These are phyloP conservation scores for Drosophila neotestacea DNA, from an alignment of 2,888 invertebrate species.

Conservation along the genomic window DNA sequence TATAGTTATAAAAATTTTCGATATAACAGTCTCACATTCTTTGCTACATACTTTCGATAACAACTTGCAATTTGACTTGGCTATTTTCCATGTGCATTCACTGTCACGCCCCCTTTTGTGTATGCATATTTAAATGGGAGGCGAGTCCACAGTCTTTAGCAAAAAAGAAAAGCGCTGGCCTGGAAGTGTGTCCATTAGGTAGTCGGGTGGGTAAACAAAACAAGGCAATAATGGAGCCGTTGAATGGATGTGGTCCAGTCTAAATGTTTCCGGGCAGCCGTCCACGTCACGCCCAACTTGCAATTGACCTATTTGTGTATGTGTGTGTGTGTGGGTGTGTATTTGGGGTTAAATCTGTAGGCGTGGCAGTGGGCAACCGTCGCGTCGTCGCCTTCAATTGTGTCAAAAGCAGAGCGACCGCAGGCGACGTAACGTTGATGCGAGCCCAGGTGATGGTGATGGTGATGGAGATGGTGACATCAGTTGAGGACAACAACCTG, in stretches of 20 bases:
- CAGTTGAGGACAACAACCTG: constrained; percentile 73
- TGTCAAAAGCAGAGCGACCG: constrained; percentile 18
- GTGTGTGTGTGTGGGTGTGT: background rate
- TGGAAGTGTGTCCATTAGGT: constrained; percentile 38
- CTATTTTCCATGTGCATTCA: background rate
- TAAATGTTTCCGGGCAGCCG: constrained; percentile 23
- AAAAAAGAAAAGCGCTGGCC: constrained; percentile 29
- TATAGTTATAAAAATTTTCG: too few relatives aligned
- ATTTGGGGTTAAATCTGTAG: constrained; percentile 34
- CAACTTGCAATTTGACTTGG: background rate
- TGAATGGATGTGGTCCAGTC: constrained; percentile 26
- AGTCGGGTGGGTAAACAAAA: constrained; percentile 21
- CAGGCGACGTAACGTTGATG: background rate
- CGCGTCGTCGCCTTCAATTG: constrained; percentile 10
- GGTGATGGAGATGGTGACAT: constrained; percentile 36
- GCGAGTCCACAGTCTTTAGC: background rate
- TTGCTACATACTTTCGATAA: background rate
- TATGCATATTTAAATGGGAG: background rate
- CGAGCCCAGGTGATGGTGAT: too few relatives aligned
- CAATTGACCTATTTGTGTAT: constrained; percentile 65
- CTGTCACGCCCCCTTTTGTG: constrained; percentile 2
- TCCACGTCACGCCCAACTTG: constrained; percentile 32
- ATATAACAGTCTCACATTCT: too few relatives aligned
- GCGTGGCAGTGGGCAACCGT: constrained; percentile 47
- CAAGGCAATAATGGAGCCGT: constrained; percentile 7